A percentile compares a stretch with the other conserved stretches of the same genome.
Conservation (phyloP, 2,797 vertebrate species). For the Tympanoctomys barrerae region DNA sequence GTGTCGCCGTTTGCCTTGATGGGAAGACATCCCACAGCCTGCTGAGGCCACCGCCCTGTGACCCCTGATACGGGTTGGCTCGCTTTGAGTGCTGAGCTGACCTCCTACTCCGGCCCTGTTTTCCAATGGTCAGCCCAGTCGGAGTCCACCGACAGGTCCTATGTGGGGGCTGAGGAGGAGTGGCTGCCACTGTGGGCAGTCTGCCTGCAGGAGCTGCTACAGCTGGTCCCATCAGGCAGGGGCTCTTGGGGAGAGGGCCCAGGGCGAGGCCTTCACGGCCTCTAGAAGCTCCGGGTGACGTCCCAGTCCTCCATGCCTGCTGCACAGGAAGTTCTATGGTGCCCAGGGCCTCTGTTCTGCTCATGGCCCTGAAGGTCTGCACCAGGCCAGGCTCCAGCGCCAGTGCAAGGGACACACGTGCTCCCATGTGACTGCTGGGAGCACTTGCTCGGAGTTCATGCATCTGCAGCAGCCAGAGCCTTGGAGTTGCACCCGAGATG, state of each 20-base stretch:
- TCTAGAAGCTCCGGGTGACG: neutral
- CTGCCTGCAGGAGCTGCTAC: neutral
- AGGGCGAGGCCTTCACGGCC: neutral
- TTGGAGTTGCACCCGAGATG: neutral
- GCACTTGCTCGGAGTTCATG: neutral
- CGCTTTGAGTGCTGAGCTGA: neutral
- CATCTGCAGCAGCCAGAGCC: neutral
- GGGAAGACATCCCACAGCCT: neutral
- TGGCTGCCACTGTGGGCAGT: too few species aligned
- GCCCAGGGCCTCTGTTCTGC: neutral
- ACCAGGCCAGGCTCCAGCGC: neutral
- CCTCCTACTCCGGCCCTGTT: neutral
- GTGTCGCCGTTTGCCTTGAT: neutral
- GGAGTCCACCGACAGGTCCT: too few species aligned
- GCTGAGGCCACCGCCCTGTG: neutral
- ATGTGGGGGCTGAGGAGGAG: neutral
- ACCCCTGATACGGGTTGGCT: rapidly evolving
- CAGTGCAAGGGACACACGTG: neutral
- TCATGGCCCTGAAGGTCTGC: conserved; percentile 42
- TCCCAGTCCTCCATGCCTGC: conserved; percentile 67
- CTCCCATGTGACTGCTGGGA: conserved; percentile 18
- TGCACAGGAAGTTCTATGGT: conserved; percentile 25
- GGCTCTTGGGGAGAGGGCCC: neutral
- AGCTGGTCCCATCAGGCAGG: neutral
- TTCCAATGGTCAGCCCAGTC: neutral